Percentiles rank a stretch among this genome's conserved stretches.
These are phyloP conservation scores for Bombylius discolor DNA, from an alignment of 2,888 invertebrate genomes.

Conservation along the genomic window DNA sequence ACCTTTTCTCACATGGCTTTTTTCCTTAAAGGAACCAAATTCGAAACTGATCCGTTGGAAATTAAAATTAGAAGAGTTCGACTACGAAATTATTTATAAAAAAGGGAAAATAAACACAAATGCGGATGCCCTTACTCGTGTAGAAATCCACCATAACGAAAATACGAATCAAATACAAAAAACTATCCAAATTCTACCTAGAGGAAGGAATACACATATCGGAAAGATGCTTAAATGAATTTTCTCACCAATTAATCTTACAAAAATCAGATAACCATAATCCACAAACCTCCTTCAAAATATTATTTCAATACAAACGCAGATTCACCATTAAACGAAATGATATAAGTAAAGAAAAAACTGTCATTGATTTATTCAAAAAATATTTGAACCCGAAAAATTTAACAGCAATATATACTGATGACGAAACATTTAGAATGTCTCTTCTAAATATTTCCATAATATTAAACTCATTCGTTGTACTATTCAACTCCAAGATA, in stretches of 20 bases:
- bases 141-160: slow-evolving; percentile 2
- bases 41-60: slow-evolving; percentile 9
- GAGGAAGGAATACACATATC: slow-evolving; percentile 9
- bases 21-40: slow-evolving; percentile 1
- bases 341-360: background rate
- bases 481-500: background rate
- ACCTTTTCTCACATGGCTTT: slow-evolving; percentile 16
- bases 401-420: slow-evolving; percentile 9
- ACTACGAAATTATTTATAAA: slow-evolving; percentile 16
- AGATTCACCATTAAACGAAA: background rate
- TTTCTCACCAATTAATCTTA: slow-evolving; percentile 9
- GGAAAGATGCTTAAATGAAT: slow-evolving; percentile 13
- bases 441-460: background rate
- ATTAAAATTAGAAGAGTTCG: slow-evolving; percentile 14
- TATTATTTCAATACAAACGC: background rate
- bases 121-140: slow-evolving; percentile 13
- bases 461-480: slow-evolving; percentile 2
- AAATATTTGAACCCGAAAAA: slow-evolving; percentile 8
- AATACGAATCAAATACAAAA: background rate
- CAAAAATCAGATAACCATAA: background rate
- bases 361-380: slow-evolving; percentile 8
- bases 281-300: background rate
- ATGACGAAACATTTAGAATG: slow-evolving; percentile 1
- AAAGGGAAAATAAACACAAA: slow-evolving; percentile 14
- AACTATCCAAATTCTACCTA: background rate